Conservation (phyloP, 2,797 vertebrate genomes). For the Galagoides demidoff region DNA sequence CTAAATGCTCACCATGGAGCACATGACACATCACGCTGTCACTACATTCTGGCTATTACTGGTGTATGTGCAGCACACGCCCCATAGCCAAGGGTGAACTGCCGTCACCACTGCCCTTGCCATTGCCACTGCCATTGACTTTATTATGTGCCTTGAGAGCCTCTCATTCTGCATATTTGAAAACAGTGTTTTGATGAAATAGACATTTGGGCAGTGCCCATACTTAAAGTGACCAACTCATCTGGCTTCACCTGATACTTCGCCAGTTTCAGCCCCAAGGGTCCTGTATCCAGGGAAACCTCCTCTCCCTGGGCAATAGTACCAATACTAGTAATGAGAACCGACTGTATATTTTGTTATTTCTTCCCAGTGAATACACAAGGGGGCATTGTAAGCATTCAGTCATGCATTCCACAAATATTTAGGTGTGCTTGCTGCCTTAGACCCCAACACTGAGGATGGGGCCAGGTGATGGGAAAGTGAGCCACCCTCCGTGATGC, state of each 20-base stretch:
- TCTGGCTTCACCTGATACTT: background rate
- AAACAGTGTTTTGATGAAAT: constrained; percentile 44
- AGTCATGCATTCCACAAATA: constrained; percentile 20
- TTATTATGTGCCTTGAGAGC: background rate
- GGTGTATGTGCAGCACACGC: background rate
- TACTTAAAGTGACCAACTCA: background rate
- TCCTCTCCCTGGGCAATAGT: background rate
- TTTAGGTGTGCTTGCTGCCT: constrained; percentile 16
- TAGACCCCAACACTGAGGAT: background rate
- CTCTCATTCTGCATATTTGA: background rate
- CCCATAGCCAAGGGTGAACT: background rate
- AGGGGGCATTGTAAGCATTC: constrained; percentile 69
- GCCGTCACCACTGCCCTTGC: background rate
- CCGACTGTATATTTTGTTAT: background rate
- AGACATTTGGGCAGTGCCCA: background rate
- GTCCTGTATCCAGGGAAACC: background rate
- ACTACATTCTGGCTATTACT: background rate
- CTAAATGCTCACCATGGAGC: background rate
- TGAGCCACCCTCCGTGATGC: background rate
- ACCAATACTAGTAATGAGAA: background rate
- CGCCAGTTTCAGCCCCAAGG: background rate
- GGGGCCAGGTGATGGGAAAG: background rate
- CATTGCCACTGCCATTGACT: background rate
- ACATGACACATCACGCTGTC: background rate
- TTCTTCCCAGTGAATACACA: constrained; percentile 59